Evolutionary conservation across 2,113 vertebrate species (phyloP).

Genomic region (Alaudala cheleensis): DNA sequence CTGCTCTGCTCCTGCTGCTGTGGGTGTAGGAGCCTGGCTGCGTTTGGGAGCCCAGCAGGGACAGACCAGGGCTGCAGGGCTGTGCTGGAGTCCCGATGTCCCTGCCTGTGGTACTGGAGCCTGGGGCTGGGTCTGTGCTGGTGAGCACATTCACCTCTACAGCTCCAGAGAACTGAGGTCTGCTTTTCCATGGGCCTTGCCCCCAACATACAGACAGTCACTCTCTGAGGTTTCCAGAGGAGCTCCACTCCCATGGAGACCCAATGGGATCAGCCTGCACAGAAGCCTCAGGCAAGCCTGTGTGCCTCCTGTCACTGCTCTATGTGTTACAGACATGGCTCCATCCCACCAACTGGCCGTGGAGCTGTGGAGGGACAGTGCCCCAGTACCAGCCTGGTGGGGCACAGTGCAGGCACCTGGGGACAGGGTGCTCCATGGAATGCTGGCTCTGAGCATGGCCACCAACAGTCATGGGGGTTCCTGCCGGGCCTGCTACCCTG

Average conservation of each 20-base stretch:
- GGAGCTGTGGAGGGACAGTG: background rate
- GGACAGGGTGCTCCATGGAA: background rate
- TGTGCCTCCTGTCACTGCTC: background rate
- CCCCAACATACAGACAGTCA: background rate
- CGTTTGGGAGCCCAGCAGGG: accelerated
- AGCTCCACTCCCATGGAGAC: background rate
- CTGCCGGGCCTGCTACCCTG: background rate
- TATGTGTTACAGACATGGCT: background rate
- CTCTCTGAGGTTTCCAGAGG: background rate
- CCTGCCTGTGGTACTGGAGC: background rate
- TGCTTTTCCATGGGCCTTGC: background rate
- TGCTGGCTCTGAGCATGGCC: accelerated
- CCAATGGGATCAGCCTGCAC: background rate
- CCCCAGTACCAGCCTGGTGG: background rate
- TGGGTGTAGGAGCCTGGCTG: background rate
- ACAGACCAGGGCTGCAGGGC: background rate
- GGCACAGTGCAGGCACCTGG: accelerated
- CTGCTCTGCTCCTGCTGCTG: background rate
- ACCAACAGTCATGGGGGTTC: background rate
- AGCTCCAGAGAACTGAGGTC: background rate
- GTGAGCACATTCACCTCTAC: background rate
- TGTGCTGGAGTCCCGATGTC: accelerated
- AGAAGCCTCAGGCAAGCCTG: background rate
- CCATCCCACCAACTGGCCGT: accelerated
- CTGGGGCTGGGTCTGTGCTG: background rate